Evolutionary conservation across 2,113 vertebrate species (phyloP), one percentile per base, ranked within the genome.

Genomic region (Porphyrio hochstetteri): DNA sequence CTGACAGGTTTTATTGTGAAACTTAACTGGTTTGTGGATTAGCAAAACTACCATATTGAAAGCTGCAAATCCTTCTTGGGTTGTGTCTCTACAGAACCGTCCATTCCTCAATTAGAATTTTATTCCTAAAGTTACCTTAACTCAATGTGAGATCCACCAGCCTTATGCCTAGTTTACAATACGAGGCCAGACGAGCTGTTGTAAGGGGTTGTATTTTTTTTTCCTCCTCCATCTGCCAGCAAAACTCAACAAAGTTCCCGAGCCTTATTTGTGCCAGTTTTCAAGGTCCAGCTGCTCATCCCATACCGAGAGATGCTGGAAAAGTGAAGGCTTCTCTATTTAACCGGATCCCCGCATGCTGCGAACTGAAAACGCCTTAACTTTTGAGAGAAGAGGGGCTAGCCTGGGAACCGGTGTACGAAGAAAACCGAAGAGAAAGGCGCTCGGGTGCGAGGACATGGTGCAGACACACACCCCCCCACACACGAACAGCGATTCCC

Each of bases 1-100:
- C 94, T 84, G 91, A 86, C 90, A 85, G 88, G 95, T 90, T 91
- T 88, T 92, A 89, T 94, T 95, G 91, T 92, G 95, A 96, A 95
- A 96, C 60, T 64, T 86, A 57, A 74, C 82, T 93, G 57, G 80
- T 93, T 93, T 74, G 82, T 80, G 82, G 91, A 96, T 88, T 92
- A 94, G 68, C 55, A 93, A 70, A 55, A 57, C 82, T 63, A 83
- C 80, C 76, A 16, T 31, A 69, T 0, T 67, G 96, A 90, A 92
- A 75, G 91, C 82, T 93, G 60, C 69, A 91, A 96, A 95, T 67
- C 83, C 60, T 31, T 88, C 83, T 48, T 35, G 13, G 8, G 52
- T 76, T 79, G 13, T 42, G 85, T 63, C 76, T 86, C 94, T 75
- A 29, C 21, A n/a, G 60, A 92, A 36, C 36, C 0, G 31, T 16